Base-by-base conservation (phyloP, 2,797 vertebrate species). In the Pelochelys cantorii region DNA sequence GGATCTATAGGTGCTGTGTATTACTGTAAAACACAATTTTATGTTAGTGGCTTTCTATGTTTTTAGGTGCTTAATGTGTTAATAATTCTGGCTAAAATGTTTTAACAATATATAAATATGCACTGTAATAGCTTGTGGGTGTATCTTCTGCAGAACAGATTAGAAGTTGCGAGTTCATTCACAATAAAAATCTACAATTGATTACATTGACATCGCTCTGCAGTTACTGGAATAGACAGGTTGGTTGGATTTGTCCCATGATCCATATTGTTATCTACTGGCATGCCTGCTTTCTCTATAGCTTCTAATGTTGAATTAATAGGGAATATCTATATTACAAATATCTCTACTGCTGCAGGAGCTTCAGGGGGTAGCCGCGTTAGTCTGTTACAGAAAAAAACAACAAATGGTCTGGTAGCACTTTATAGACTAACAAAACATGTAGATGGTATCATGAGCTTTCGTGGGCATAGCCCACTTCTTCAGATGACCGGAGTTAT, bases 101-200 rank as follows among this genome's bases (percentile, higher is more conserved):
- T 95, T 95, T 92, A 93, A 87, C 37, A 48, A 48, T 48, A 87
- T 29, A 84, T 62, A 82, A 89, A 90, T 89, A 84, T 71, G 75
- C 68, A 88, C 34, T 92, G 89, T 81, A 94, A 82, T 93, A 88
- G 78, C 93, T 95, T 85, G 90, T 81, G 53, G 82, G 42, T 93
- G 55, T 79, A 79, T 37, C 89, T 0, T 52, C 34, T 29, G 52
- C 92, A 48, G 42, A 88, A 42, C 80, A 88, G n/a, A 83, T 85
- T 94, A 90, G 92, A 79, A 94, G 80, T 79, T n/a, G 84, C 12
- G 84, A 96, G 90, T 94, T 96, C 93, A 94, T 93, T 90, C 71
- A 79, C 75, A 94, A 93, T 95, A 88, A 94, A 95, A 87, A 62
- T n/a, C 93, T 96, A 94, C 57, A 95, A 95, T 29, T 95, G 84